Percentiles rank a stretch among this genome's conserved stretches.
Conservation (phyloP, 2,888 invertebrate genomes). For the Synanthedon myopaeformis region DNA sequence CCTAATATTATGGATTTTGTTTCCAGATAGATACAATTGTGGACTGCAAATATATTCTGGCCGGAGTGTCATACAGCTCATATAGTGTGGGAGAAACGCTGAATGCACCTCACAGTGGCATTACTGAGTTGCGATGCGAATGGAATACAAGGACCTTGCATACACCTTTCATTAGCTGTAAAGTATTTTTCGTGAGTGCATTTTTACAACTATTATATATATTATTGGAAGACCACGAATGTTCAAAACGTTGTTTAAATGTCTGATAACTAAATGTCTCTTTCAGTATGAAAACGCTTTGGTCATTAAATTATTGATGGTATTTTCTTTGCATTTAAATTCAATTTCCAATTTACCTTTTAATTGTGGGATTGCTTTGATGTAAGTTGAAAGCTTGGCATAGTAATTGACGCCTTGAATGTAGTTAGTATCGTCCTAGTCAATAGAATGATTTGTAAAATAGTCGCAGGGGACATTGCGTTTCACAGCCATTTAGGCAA, state of each 20-base stretch:
- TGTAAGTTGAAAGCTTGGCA: too few relatives aligned
- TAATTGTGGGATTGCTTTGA: too few relatives aligned
- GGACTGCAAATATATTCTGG: constrained; percentile 49
- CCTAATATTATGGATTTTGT: not conserved
- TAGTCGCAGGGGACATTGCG: too few relatives aligned
- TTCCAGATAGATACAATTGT: constrained; percentile 38
- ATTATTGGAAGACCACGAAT: not conserved
- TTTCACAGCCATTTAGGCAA: too few relatives aligned
- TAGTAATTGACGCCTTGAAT: too few relatives aligned
- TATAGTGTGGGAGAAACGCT: constrained; percentile 45
- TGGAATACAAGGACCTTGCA: constrained; percentile 46
- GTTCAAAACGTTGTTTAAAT: too few relatives aligned
- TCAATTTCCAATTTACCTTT: too few relatives aligned
- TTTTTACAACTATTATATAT: not conserved
- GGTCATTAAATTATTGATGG: too few relatives aligned
- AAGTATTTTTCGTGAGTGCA: constrained; percentile 52
- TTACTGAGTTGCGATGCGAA: constrained; percentile 49
- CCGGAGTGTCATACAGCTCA: constrained; percentile 45
- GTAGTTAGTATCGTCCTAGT: too few relatives aligned
- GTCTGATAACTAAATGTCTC: not conserved
- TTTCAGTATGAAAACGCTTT: not conserved
- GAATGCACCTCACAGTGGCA: constrained; percentile 51
- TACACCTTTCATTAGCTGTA: constrained; percentile 55
- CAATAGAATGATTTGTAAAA: too few relatives aligned
- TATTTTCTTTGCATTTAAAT: too few relatives aligned